Conservation (phyloP, 1,140 invertebrate genomes). For the Daktulosphaira vitifoliae region DNA sequence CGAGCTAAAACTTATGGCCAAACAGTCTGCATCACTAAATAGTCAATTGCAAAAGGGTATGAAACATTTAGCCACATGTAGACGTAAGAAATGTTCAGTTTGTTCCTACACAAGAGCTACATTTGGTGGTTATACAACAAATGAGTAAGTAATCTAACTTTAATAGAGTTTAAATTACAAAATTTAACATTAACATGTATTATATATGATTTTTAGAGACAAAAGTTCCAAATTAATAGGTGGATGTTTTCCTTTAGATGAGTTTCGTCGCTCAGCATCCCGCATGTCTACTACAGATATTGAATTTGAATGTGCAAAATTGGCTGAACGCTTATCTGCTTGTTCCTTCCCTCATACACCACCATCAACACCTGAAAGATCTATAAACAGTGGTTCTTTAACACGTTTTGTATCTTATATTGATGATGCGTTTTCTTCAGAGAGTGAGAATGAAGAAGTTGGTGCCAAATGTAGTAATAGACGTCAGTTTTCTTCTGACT, state of each 20-base stretch:
- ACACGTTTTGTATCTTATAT: slow-evolving; percentile 40
- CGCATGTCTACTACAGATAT: slow-evolving; percentile 35
- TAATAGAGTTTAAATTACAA: too few relatives aligned
- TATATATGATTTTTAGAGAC: slow-evolving; percentile 8
- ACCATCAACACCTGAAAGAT: slow-evolving; percentile 8
- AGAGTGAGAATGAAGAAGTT: slow-evolving; percentile 43
- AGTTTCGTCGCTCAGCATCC: slow-evolving; percentile 30
- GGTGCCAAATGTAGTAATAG: slow-evolving; percentile 37
- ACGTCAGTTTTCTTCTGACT: slow-evolving; percentile 43
- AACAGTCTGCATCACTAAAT: slow-evolving; percentile 44
- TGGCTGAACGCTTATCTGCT: slow-evolving; percentile 35
- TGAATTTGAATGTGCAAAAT: slow-evolving; percentile 34
- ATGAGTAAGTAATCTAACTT: slow-evolving; percentile 46
- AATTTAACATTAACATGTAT: slow-evolving; percentile 8
- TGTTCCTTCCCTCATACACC: slow-evolving; percentile 34
- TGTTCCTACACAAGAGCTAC: slow-evolving; percentile 53
- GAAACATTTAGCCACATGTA: slow-evolving; percentile 47
- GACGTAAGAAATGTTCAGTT: slow-evolving; percentile 51
- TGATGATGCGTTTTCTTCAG: slow-evolving; percentile 40
- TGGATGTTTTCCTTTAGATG: slow-evolving; percentile 39
- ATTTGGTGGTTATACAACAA: slow-evolving; percentile 49
- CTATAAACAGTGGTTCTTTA: slow-evolving; percentile 34
- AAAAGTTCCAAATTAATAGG: slow-evolving; percentile 51
- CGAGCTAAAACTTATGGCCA: slow-evolving; percentile 42
- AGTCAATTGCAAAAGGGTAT: slow-evolving; percentile 49